These are phyloP conservation scores for Neodiprion fabricii DNA, from an alignment of 1,140 invertebrate species.

Conservation along the genomic window DNA sequence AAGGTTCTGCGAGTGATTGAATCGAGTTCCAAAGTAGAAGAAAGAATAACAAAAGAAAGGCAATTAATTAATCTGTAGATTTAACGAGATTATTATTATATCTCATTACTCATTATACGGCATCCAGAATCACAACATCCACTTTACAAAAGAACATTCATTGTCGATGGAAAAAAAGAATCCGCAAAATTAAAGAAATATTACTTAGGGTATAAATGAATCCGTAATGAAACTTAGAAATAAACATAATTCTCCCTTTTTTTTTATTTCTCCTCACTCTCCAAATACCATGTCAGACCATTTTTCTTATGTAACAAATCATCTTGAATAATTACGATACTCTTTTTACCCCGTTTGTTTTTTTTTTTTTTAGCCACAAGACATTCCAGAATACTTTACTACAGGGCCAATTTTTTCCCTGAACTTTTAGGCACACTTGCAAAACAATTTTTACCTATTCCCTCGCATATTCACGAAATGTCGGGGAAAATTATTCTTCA, in stretches of 20 bases:
- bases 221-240: constrained; percentile 41
- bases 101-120: constrained; percentile 41
- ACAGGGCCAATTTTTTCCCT: not conserved
- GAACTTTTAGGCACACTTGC: no score
- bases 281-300: not conserved
- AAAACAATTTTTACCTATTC: no score
- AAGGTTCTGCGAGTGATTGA: no score
- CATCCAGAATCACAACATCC: constrained; percentile 51
- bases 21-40: no score
- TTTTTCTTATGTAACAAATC: not conserved
- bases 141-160: constrained; percentile 54
- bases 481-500: no score
- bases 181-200: no score
- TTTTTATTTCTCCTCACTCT: constrained; percentile 24
- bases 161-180: constrained; percentile 32
- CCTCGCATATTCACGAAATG: no score
- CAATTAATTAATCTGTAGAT: not conserved
- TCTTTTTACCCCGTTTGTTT: constrained; percentile 25
- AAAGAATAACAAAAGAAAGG: no score
- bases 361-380: constrained; percentile 18
- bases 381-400: constrained; percentile 31
- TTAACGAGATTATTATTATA: constrained; percentile 30
- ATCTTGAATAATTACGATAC: constrained; percentile 15
- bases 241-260: constrained; percentile 32
- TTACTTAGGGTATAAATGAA: constrained; percentile 10